Evolutionary conservation across 2,888 invertebrate species (phyloP).

Genomic region (Cacoxenus indagator): DNA sequence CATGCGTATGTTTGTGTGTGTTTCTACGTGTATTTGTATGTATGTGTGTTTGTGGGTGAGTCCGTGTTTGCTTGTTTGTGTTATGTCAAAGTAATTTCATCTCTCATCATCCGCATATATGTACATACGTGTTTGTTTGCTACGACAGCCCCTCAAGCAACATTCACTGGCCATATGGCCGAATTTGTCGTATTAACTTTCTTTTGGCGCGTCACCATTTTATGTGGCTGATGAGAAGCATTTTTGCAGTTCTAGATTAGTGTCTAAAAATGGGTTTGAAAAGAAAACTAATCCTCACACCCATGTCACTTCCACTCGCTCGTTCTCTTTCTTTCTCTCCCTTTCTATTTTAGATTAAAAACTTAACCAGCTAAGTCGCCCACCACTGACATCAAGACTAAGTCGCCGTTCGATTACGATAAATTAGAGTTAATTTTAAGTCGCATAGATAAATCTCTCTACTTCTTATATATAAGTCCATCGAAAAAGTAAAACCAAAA

Average conservation of each 20-base stretch:
- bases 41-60: slow-evolving; percentile 11
- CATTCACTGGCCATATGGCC: no score
- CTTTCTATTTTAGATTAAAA: not conserved
- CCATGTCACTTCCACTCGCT: not conserved
- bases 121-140: no score
- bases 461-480: not conserved
- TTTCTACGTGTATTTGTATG: slow-evolving; percentile 13
- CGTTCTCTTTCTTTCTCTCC: not conserved
- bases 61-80: slow-evolving; percentile 15
- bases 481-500: not conserved
- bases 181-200: no score
- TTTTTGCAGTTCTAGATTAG: not conserved
- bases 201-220: not conserved
- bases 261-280: not conserved
- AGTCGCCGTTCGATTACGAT: not conserved
- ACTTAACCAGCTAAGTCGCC: not conserved
- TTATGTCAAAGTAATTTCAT: slow-evolving; percentile 45
- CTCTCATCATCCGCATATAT: slow-evolving; percentile 45
- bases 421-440: slow-evolving; percentile 10
- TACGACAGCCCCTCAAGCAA: not conserved
- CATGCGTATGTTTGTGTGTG: slow-evolving; percentile 5
- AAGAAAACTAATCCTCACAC: not conserved
- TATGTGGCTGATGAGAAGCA: slow-evolving; percentile 26
- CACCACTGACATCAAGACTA: not conserved
- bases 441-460: slow-evolving; percentile 24